Percentiles rank a stretch among this genome's conserved stretches.
Evolutionary conservation across 2,888 invertebrate species (phyloP).

Genomic region (Catocala fraxini): DNA sequence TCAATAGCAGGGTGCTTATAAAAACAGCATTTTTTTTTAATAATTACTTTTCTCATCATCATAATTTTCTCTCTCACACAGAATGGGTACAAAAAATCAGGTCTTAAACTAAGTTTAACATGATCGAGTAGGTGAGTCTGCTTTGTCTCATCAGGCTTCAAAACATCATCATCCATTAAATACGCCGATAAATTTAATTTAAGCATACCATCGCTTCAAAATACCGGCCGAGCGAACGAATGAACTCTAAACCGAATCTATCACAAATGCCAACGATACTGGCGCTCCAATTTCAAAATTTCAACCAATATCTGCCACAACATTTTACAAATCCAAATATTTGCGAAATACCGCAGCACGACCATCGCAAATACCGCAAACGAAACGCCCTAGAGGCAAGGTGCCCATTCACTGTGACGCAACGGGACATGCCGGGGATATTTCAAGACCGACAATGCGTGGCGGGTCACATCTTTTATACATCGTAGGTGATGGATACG

Average conservation of each 20-base stretch:
- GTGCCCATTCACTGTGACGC: conserved; percentile 43
- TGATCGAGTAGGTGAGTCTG: no score
- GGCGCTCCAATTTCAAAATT: conserved; percentile 43
- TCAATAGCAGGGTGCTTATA: no score
- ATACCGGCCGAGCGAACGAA: conserved; percentile 15
- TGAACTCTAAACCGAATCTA: conserved; percentile 28
- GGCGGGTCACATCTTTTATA: conserved; percentile 14
- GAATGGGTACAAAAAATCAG: no score
- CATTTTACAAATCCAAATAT: conserved; percentile 54
- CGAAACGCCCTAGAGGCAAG: conserved; percentile 33
- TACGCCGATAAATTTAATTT: conserved; percentile 5
- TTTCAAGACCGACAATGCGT: conserved; percentile 22
- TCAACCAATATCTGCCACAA: conserved; percentile 45
- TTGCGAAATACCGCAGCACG: conserved; percentile 46
- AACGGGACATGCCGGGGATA: conserved; percentile 33
- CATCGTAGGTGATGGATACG: conserved; percentile 4
- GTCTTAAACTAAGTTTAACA: no score
- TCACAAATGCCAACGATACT: conserved; percentile 31
- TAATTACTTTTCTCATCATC: no score
- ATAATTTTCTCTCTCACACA: no score
- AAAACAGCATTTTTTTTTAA: no score
- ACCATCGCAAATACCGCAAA: conserved; percentile 49
- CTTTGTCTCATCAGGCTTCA: background rate
- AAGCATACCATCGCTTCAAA: conserved; percentile 3
- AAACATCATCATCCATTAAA: background rate